These are phyloP conservation scores for Hyposoter didymator DNA, from an alignment of 2,888 invertebrate species.

Conservation along the genomic window DNA sequence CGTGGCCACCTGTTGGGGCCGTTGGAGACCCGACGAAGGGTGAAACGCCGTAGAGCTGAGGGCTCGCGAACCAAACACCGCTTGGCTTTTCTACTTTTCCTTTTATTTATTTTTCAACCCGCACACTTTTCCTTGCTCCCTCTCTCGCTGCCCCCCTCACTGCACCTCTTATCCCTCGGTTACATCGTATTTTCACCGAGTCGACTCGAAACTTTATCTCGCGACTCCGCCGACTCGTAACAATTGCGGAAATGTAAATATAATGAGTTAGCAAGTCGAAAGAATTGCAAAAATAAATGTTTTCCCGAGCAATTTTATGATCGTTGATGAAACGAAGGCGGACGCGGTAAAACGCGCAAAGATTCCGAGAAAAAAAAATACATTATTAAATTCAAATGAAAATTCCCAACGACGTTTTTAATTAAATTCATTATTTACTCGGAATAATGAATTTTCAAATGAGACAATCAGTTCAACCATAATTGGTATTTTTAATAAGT, in stretches of 20 bases:
- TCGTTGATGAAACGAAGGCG: constrained; percentile 17
- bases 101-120: constrained; percentile 44
- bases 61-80: constrained; percentile 65
- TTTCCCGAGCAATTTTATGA: constrained; percentile 12
- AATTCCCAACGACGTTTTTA: background rate
- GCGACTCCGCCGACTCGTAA: constrained; percentile 41
- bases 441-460: constrained; percentile 27
- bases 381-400: constrained; percentile 17
- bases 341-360: background rate
- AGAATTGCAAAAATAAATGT: constrained; percentile 45
- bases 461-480: background rate
- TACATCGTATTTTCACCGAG: constrained; percentile 56
- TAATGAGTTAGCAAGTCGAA: constrained; percentile 49
- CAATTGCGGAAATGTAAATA: constrained; percentile 58
- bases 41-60: constrained; percentile 60
- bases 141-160: background rate
- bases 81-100: constrained; percentile 48
- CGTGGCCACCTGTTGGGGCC: constrained; percentile 66
- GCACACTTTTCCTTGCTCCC: constrained; percentile 6
- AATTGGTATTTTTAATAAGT: constrained; percentile 21
- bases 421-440: constrained; percentile 27
- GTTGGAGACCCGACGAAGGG: constrained; percentile 63
- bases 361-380: background rate
- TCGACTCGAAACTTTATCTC: constrained; percentile 65
- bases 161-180: constrained; percentile 15